Evolutionary conservation across 2,888 invertebrate genomes (phyloP), one percentile per base, ranked within the genome.

Genomic region (Ectemnius continuus): DNA sequence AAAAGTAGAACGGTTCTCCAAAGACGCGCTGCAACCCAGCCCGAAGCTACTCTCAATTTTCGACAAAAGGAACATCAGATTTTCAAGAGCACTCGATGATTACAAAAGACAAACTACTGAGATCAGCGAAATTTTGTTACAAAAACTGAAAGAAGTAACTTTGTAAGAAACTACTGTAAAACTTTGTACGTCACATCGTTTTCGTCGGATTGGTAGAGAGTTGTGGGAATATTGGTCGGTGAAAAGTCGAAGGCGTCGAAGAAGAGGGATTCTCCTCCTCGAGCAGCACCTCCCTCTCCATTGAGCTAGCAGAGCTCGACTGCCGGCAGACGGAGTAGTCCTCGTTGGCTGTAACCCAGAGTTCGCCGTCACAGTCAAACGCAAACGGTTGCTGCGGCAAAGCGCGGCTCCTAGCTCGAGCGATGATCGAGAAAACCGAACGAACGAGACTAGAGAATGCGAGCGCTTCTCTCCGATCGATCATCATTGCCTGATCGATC

Each of bases 311-410:
- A 36, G 36, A 36, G 36, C 36, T 8, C 36, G 8, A 36, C 67
- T 61, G 73, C 14, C 64, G 81, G 71, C 66, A 56, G 76, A 52
- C 71, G 73, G 76, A 73, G 36, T 36, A 36, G 82, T 78, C 73
- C 73, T 76, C 70, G 76, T 66, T 74, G 77, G 75, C 77, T 75
- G 70, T 78, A 73, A 78, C 74, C 78, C 77, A 75, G 72, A 67
- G 74, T 73, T 79, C 78, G 74, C 61, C 80, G 72, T 81, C 80
- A 78, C 87, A 87, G 87, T 87, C 83, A 85, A 85, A 86, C 84
- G 81, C 85, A 83, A 83, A 78, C 80, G 78, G 82, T 82, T 82
- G 80, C 67, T 73, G 73, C 73, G 79, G 71, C 66, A 46, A 80
- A 73, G 70, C 80, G 70, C 77, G 73, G 78, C 57, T 66, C 71